These are phyloP conservation scores for Temnothorax longispinosus DNA, from an alignment of 1,140 invertebrate species.

Conservation along the genomic window DNA sequence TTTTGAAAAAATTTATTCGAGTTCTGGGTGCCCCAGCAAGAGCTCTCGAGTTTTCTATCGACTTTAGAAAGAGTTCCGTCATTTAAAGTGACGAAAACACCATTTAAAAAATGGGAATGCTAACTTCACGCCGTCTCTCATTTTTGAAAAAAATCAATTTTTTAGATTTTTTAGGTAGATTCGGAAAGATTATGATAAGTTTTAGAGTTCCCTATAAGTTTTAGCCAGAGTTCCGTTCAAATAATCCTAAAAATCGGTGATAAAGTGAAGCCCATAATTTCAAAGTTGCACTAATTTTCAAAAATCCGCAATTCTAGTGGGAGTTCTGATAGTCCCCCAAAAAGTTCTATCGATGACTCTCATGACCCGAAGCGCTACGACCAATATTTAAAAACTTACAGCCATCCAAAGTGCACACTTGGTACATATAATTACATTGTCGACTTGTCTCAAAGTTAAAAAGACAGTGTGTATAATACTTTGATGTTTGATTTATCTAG, in stretches of 20 bases:
- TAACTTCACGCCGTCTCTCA: not conserved
- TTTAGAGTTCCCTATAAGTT: not conserved
- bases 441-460: too few relatives aligned
- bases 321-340: not conserved
- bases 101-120: not conserved
- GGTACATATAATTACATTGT: too few relatives aligned
- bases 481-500: too few relatives aligned
- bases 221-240: too few relatives aligned
- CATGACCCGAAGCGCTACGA: not conserved
- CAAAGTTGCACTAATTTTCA: not conserved
- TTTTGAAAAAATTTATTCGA: too few relatives aligned
- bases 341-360: not conserved
- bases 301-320: not conserved
- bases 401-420: too few relatives aligned
- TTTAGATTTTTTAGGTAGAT: not conserved
- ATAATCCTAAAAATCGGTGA: not conserved
- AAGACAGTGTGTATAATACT: too few relatives aligned
- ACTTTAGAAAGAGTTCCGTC: not conserved
- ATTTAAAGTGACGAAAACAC: not conserved
- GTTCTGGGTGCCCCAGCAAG: too few relatives aligned
- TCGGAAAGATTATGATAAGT: not conserved
- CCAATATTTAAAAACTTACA: too few relatives aligned
- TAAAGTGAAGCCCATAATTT: not conserved
- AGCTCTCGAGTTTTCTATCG: too few relatives aligned
- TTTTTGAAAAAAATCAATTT: too few relatives aligned